These are phyloP conservation scores for Phaethon lepturus DNA, from an alignment of 2,113 vertebrate species.

Conservation along the genomic window DNA sequence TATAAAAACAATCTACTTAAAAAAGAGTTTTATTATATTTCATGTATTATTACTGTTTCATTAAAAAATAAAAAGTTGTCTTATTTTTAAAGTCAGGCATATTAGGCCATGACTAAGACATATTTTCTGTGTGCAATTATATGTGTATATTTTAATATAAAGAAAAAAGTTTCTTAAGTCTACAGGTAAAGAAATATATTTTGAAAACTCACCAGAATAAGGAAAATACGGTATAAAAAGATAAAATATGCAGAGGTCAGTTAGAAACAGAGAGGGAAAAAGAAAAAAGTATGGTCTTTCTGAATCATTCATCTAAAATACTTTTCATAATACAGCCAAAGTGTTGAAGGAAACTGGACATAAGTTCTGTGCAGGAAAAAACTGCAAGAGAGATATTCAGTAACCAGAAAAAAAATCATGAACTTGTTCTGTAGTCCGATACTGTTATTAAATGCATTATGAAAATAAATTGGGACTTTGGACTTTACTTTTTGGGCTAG, in stretches of 20 bases:
- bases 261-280: not conserved
- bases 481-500: not conserved
- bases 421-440: not conserved
- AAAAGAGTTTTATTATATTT: not conserved
- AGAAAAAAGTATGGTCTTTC: not conserved
- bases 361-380: not conserved
- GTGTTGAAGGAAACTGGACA: not conserved
- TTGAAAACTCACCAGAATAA: not conserved
- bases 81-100: not conserved
- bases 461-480: not conserved
- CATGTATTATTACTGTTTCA: not conserved
- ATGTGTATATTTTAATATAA: not conserved
- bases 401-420: not conserved
- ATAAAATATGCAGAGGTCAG: not conserved
- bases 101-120: not conserved
- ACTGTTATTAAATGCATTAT: not conserved
- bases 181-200: not conserved
- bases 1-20: not conserved
- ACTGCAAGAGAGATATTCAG: not conserved
- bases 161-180: not conserved
- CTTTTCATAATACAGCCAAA: not conserved
- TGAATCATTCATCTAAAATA: not conserved
- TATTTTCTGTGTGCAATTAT: not conserved
- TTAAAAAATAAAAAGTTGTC: too few relatives aligned
- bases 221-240: not conserved